Percentiles rank a stretch among this genome's conserved stretches.
Evolutionary conservation across 1,140 invertebrate genomes (phyloP).

Genomic region (Sitobion miscanthi): DNA sequence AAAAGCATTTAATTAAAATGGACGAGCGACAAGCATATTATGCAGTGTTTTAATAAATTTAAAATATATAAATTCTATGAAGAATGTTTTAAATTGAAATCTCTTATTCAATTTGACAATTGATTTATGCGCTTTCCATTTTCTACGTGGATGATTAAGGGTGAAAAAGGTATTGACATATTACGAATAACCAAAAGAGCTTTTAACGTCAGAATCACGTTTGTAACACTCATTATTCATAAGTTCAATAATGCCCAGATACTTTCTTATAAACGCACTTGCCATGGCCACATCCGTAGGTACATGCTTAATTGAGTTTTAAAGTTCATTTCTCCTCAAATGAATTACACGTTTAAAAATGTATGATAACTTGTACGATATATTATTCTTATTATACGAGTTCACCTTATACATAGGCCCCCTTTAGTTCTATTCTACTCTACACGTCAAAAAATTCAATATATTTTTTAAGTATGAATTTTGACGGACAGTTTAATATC

Average conservation of each 20-base stretch:
- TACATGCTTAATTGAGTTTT: not conserved
- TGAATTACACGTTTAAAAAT: not conserved
- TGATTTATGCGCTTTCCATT: slow-evolving; percentile 37
- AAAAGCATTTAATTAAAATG: not conserved
- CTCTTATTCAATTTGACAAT: slow-evolving; percentile 3
- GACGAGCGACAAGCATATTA: not conserved
- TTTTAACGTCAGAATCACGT: not conserved
- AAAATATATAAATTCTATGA: not conserved
- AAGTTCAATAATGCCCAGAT: not conserved
- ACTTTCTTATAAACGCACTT: not conserved
- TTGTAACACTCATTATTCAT: not conserved
- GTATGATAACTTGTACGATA: not conserved
- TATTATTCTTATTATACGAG: not conserved
- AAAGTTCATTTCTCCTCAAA: not conserved
- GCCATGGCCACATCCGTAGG: not conserved
- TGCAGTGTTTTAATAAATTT: not conserved
- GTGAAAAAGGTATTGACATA: not conserved
- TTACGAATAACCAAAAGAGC: slow-evolving; percentile 23
- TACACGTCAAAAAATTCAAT: too few relatives aligned
- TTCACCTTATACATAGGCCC: too few relatives aligned
- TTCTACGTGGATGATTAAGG: slow-evolving; percentile 6
- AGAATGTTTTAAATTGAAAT: not conserved
- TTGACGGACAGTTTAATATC: too few relatives aligned
- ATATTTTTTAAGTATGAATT: not conserved
- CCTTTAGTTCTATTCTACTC: not conserved